Conservation (phyloP, 1,140 invertebrate species). For the Neodiprion fabricii region DNA sequence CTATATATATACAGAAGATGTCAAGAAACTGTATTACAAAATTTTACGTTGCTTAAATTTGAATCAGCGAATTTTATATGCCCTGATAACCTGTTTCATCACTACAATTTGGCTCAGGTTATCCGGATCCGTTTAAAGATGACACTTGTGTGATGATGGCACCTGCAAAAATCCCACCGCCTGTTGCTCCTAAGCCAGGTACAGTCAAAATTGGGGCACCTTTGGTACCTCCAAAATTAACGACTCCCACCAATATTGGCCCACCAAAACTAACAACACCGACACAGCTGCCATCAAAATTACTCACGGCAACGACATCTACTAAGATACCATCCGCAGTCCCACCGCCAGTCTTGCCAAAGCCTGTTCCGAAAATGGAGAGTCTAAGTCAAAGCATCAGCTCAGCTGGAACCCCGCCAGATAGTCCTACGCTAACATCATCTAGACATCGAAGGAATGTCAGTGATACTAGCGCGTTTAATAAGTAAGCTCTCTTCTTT, state of each 20-base stretch:
- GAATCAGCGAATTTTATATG: neutral
- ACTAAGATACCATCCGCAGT: conserved; percentile 44
- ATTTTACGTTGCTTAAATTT: neutral
- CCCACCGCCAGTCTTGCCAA: conserved; percentile 63
- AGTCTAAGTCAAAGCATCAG: conserved; percentile 58
- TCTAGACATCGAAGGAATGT: conserved; percentile 79
- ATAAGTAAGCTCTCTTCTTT: conserved; percentile 68
- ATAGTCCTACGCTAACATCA: conserved; percentile 54
- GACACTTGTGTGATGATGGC: conserved; percentile 51
- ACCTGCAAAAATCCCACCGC: conserved; percentile 54
- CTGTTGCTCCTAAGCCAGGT: conserved; percentile 50
- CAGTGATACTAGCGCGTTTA: conserved; percentile 87
- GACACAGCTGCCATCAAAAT: conserved; percentile 42
- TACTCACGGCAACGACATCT: conserved; percentile 36
- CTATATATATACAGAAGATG: neutral
- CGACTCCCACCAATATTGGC: conserved; percentile 43
- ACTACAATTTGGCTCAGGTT: conserved; percentile 39
- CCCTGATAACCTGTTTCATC: neutral
- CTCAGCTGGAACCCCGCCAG: conserved; percentile 54
- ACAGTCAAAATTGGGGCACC: conserved; percentile 36
- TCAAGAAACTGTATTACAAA: neutral
- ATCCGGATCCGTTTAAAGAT: conserved; percentile 62
- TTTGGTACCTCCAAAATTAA: conserved; percentile 43
- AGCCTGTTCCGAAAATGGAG: conserved; percentile 58
- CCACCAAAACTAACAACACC: conserved; percentile 45